A percentile compares a stretch with the other conserved stretches of the same genome.
phyloP scores from a whole-genome alignment of 2,888 invertebrate species.

The Ophioninae sp. region DNA sequence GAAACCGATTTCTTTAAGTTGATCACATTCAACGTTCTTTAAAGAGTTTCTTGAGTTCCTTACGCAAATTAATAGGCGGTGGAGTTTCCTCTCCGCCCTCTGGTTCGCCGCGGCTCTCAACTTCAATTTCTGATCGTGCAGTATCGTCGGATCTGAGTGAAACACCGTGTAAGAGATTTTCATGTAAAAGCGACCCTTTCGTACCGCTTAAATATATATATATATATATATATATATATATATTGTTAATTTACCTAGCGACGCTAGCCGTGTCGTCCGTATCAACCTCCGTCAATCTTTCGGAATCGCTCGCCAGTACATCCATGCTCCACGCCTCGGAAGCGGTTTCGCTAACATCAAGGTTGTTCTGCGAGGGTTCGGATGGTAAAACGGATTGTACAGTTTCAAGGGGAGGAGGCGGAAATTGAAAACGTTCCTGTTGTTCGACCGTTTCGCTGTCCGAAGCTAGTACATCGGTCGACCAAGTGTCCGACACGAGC shows the following conservation, averaged over 20 bases:
- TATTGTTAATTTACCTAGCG: conserved; percentile 80
- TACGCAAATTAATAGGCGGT: conserved; percentile 74
- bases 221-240: not conserved
- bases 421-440: conserved; percentile 83
- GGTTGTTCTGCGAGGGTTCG: conserved; percentile 80
- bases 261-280: conserved; percentile 86
- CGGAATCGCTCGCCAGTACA: conserved; percentile 95
- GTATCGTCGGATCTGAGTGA: conserved; percentile 88
- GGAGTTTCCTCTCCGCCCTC: conserved; percentile 81
- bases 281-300: conserved; percentile 93
- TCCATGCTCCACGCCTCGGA: conserved; percentile 99
- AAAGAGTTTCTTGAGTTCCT: conserved; percentile 45
- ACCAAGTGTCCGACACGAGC: conserved; percentile 99
- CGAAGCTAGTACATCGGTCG: conserved; percentile 97
- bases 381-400: conserved; percentile 80
- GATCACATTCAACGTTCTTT: not conserved
- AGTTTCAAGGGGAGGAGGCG: conserved; percentile 75
- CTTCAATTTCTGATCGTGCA: conserved; percentile 83
- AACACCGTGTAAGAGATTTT: not conserved
- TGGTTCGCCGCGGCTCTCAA: conserved; percentile 80
- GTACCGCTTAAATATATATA: not conserved
- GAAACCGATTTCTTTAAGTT: not conserved
- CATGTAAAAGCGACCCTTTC: not conserved
- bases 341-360: conserved; percentile 94
- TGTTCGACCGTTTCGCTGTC: conserved; percentile 97